Percentiles rank a stretch among this genome's conserved stretches.
These are phyloP conservation scores for Atrichornis clamosus DNA, from an alignment of 2,113 vertebrate genomes.

Conservation along the genomic window DNA sequence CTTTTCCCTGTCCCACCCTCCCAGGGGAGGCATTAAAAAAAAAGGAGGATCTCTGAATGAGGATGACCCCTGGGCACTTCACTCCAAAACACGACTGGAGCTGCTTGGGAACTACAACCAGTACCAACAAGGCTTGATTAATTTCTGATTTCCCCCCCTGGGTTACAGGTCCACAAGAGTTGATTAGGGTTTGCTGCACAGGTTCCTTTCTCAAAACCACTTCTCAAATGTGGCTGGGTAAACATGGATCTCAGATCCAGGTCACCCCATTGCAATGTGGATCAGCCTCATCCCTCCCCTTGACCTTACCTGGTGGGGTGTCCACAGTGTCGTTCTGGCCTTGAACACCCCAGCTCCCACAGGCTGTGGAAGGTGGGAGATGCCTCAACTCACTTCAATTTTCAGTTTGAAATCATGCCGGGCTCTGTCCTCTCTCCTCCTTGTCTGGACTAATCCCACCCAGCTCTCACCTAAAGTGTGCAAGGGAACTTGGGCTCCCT, in stretches of 20 bases:
- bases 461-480: background rate
- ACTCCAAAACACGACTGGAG: background rate
- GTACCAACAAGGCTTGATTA: background rate
- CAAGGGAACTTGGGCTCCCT: background rate
- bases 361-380: background rate
- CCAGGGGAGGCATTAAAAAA: background rate
- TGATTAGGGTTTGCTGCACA: background rate
- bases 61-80: background rate
- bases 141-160: background rate
- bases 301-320: background rate
- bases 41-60: background rate
- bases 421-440: background rate
- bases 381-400: background rate
- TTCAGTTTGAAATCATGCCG: background rate
- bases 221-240: background rate
- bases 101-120: background rate
- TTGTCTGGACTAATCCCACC: background rate
- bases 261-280: accelerated
- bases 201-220: background rate
- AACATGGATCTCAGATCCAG: background rate
- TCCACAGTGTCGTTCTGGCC: background rate
- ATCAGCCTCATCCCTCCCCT: background rate
- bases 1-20: background rate
- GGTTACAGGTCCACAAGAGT: background rate
- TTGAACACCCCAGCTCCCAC: background rate